phyloP scores from a whole-genome alignment of 1,140 invertebrate genomes.

The Diprion similis region DNA sequence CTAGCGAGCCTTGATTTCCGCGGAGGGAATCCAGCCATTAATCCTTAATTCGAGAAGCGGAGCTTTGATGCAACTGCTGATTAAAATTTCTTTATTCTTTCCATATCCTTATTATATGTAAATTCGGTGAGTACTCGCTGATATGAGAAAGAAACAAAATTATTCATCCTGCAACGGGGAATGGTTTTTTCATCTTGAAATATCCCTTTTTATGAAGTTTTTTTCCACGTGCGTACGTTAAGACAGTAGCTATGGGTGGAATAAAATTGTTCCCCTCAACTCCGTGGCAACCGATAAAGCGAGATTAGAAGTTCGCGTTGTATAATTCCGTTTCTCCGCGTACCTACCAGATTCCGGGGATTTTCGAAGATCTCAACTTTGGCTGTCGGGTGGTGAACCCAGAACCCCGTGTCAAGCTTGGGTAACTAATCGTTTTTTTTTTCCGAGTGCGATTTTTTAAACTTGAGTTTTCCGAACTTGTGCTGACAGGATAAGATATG shows the following conservation, averaged over 20 bases:
- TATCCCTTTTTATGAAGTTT: too few relatives aligned
- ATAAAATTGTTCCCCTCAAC: not conserved
- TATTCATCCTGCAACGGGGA: too few relatives aligned
- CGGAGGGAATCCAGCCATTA: not conserved
- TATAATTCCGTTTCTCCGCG: not conserved
- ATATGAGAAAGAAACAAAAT: too few relatives aligned
- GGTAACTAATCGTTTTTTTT: not conserved
- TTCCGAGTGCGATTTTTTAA: not conserved
- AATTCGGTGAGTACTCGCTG: too few relatives aligned
- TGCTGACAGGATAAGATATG: not conserved
- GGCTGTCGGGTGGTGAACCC: not conserved
- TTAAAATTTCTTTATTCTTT: not conserved
- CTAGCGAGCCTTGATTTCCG: not conserved
- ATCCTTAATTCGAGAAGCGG: not conserved
- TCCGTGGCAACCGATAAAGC: not conserved
- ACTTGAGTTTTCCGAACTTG: constrained; percentile 5
- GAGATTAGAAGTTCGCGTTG: not conserved
- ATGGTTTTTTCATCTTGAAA: too few relatives aligned
- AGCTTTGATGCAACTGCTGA: not conserved
- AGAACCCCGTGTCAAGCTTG: not conserved
- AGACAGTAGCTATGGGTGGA: not conserved
- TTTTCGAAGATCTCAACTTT: not conserved
- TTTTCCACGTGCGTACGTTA: too few relatives aligned
- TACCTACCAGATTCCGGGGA: not conserved
- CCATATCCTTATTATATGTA: not conserved